phyloP scores from a whole-genome alignment of 2,888 invertebrate genomes.

The Pristionchus fissidentatus region DNA sequence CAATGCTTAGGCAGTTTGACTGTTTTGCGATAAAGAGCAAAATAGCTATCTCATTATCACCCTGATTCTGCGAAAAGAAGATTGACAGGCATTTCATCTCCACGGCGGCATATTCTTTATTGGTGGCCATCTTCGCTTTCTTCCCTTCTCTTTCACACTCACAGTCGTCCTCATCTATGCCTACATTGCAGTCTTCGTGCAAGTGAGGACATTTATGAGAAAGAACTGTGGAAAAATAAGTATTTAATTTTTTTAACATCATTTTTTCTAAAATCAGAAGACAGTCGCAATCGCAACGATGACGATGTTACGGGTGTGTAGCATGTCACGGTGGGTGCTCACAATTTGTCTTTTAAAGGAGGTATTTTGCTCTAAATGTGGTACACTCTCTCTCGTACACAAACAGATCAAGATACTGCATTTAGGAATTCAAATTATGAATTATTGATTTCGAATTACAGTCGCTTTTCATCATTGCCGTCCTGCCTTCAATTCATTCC shows the following conservation, averaged over 20 bases:
- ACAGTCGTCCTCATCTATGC: neutral
- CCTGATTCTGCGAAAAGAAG: neutral
- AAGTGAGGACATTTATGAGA: neutral
- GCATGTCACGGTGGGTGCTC: neutral
- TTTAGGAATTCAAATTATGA: neutral
- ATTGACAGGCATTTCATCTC: neutral
- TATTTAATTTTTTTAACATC: no score
- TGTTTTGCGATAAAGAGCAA: no score
- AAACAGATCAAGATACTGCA: no score
- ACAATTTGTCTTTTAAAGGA: no score
- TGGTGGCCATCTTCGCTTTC: slow-evolving; percentile 2
- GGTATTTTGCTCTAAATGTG: no score
- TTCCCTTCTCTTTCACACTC: slow-evolving; percentile 4
- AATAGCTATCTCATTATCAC: no score
- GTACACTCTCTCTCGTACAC: no score
- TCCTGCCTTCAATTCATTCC: neutral
- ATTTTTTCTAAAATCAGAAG: neutral
- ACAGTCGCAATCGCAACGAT: slow-evolving; percentile 6
- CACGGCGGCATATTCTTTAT: slow-evolving; percentile 28
- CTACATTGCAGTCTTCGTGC: neutral
- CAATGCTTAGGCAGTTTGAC: no score
- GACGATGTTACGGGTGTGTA: neutral
- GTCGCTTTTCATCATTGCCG: neutral
- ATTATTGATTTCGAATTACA: neutral
- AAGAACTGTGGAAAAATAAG: no score